phyloP scores from a whole-genome alignment of 1,140 invertebrate species.

The Drosophila saltans region DNA sequence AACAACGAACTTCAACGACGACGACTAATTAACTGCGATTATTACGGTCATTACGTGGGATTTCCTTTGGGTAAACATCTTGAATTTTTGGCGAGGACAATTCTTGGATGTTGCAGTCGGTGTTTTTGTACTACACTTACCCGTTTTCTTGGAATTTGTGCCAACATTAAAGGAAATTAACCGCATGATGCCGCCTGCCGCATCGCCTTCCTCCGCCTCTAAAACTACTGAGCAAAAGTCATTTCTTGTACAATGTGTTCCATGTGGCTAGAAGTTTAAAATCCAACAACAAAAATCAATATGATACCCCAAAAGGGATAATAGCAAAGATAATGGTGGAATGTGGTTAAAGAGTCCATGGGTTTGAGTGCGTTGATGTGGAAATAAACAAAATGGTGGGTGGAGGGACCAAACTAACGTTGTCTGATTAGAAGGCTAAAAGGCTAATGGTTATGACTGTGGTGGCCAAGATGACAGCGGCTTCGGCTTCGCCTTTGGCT shows the following conservation, averaged over 20 bases:
- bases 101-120: constrained; percentile 67
- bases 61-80: constrained; percentile 83
- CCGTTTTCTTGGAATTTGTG: constrained; percentile 42
- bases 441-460: constrained; percentile 80
- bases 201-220: constrained; percentile 13
- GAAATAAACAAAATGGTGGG: neutral
- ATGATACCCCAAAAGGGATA: constrained; percentile 52
- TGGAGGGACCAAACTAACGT: constrained; percentile 21
- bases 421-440: constrained; percentile 77
- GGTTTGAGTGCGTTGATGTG: neutral
- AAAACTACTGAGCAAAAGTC: constrained; percentile 58
- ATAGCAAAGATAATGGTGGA: constrained; percentile 2
- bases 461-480: constrained; percentile 77
- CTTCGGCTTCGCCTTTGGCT: constrained; percentile 48
- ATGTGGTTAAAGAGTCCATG: neutral
- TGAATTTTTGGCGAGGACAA: constrained; percentile 75
- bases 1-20: constrained; percentile 62
- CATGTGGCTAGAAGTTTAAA: constrained; percentile 80
- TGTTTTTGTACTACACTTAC: constrained; percentile 39
- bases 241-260: constrained; percentile 81
- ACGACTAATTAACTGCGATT: constrained; percentile 83
- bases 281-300: constrained; percentile 80
- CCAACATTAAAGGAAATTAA: constrained; percentile 82
- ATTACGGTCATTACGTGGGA: constrained; percentile 84
- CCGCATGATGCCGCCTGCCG: constrained; percentile 47